Evolutionary conservation across 1,140 invertebrate genomes (phyloP), one percentile per base, ranked within the genome.

Genomic region (Scaptomyza pallida): DNA sequence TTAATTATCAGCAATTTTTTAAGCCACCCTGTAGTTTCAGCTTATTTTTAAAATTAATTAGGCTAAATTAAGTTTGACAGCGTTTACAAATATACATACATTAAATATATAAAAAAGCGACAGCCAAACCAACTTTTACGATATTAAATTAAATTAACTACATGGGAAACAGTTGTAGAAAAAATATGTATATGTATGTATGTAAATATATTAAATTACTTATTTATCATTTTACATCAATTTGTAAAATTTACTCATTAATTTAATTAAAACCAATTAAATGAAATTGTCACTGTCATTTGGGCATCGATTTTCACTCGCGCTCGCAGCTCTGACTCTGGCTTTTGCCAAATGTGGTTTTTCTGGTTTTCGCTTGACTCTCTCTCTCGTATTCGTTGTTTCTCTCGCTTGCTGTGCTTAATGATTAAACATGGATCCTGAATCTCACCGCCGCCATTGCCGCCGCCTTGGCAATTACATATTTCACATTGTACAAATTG

Each of bases 231-330:
- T 89, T 89, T 88, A 68, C 75, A 88, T 85, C 83, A 89, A 88
- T 89, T 89, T 88, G 82, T 88, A 78, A 88, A 86, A 88, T 88
- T 88, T 77, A 88, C 83, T 83, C 82, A 88, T 88, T 88, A 88
- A 88, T 88, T 88, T 88, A 89, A 88, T 88, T 88, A 88, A 88
- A 86, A 86, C 78, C 82, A 86, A 86, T 86, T 88, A 89, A 88
- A 89, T 88, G 75, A 82, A 88, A 88, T 88, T 88, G 83, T 89
- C 83, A 89, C 82, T 88, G 82, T 88, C 82, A 88, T 89, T 89
- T 88, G 68, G 75, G 82, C 83, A 88, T 88, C 82, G 82, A 88
- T 88, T 88, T 88, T 88, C 71, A 82, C 26, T 9, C 6, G 62
- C 9, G 48, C 33, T 48, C 12, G 35, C 15, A 8, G 37, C 26